A percentile compares a stretch with the other conserved stretches of the same genome.
phyloP scores from a whole-genome alignment of 1,140 invertebrate genomes.

The Platyscapa corneri region DNA sequence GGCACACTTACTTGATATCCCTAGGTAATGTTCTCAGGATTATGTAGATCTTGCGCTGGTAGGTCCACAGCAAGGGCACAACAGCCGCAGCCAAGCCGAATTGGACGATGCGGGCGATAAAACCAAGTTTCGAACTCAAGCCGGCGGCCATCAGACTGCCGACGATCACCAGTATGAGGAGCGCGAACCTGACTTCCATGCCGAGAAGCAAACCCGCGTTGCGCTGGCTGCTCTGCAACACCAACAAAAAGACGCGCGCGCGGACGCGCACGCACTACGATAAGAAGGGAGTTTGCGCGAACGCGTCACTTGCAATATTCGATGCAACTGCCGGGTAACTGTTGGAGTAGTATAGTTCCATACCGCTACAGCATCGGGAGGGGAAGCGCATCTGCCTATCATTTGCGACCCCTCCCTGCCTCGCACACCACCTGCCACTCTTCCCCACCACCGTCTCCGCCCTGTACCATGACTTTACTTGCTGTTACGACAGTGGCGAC shows the following conservation, averaged over 20 bases:
- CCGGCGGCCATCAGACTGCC: conserved; percentile 76
- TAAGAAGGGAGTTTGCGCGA: not conserved
- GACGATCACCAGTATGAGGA: conserved; percentile 75
- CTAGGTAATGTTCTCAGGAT: conserved; percentile 76
- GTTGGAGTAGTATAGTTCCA: not conserved
- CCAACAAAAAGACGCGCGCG: not conserved
- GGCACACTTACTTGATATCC: conserved; percentile 77
- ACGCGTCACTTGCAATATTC: not conserved
- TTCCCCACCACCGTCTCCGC: not conserved
- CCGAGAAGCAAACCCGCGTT: conserved; percentile 1
- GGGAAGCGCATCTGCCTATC: not conserved
- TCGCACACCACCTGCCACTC: not conserved
- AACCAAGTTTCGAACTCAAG: conserved; percentile 75
- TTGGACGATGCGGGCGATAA: conserved; percentile 76
- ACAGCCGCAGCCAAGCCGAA: conserved; percentile 74
- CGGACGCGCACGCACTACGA: not conserved
- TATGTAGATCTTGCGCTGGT: conserved; percentile 76
- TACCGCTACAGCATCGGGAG: too few relatives aligned
- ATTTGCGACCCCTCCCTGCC: not conserved
- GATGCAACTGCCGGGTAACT: not conserved
- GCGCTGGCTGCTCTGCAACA: conserved; percentile 31
- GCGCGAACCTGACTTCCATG: conserved; percentile 67
- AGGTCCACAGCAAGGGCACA: conserved; percentile 75
- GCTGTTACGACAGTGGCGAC: too few relatives aligned
- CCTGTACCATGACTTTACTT: too few relatives aligned